A percentile compares a stretch with the other conserved stretches of the same genome.
Evolutionary conservation across 2,797 vertebrate genomes (phyloP).

Genomic region (Lacerta bilineata): DNA sequence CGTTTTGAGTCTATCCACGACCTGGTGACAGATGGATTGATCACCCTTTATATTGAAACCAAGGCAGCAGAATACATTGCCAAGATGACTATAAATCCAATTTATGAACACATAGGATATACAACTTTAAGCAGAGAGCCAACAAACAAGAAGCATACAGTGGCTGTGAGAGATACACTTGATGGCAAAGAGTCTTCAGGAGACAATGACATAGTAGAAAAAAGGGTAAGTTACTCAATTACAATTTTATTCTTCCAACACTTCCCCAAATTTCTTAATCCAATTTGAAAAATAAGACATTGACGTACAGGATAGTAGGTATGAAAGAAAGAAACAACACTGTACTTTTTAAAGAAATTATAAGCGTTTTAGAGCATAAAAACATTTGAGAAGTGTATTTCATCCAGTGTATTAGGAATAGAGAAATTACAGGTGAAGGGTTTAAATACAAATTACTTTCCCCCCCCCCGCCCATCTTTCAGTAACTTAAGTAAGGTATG

Average conservation of each 20-base stretch:
- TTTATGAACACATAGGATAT: conserved; percentile 99
- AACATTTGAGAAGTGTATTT: background rate
- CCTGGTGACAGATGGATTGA: conserved; percentile 93
- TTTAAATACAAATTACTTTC: background rate
- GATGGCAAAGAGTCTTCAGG: conserved; percentile 85
- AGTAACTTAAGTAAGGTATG: background rate
- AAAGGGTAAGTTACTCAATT: conserved; percentile 89
- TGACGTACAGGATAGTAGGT: conserved; percentile 48
- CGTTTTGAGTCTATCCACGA: conserved; percentile 93
- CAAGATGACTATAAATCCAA: conserved; percentile 99
- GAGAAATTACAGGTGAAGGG: conserved; percentile 34
- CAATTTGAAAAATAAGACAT: conserved; percentile 35
- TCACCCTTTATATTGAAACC: conserved; percentile 93
- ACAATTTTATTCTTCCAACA: conserved; percentile 69
- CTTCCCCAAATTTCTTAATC: conserved; percentile 42
- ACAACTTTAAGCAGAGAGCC: conserved; percentile 98
- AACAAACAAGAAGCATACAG: conserved; percentile 89
- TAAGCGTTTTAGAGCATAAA: background rate
- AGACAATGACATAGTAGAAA: conserved; percentile 87
- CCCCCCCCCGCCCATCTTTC: background rate
- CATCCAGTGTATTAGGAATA: conserved; percentile 16
- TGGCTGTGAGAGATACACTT: conserved; percentile 86
- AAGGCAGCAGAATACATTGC: conserved; percentile 93
- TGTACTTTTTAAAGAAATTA: background rate
- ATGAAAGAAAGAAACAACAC: conserved; percentile 8